Conservation (phyloP, 2,113 vertebrate species). For the Naja naja region DNA sequence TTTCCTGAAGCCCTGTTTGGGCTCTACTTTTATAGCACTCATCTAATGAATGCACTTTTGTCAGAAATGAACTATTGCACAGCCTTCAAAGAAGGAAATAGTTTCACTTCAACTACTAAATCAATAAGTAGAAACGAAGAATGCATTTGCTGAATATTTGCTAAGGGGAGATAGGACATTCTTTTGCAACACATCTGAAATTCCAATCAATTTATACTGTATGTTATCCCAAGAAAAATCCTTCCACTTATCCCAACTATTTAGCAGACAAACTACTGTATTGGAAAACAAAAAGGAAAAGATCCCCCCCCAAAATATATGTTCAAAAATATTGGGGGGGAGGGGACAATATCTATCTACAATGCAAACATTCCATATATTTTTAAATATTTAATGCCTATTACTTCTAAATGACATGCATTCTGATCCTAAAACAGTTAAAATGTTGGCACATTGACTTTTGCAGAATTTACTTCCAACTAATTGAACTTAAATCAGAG, state of each 20-base stretch:
- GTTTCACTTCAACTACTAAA: not conserved
- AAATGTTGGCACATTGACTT: constrained; percentile 2
- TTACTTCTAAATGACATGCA: not conserved
- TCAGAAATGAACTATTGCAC: not conserved
- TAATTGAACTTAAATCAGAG: constrained; percentile 5
- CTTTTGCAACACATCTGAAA: not conserved
- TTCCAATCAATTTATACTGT: not conserved
- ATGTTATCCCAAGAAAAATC: not conserved
- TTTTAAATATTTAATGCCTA: not conserved
- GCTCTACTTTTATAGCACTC: not conserved
- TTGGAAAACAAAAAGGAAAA: not conserved
- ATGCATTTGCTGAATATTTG: not conserved
- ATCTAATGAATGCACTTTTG: not conserved
- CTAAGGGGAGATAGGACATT: not conserved
- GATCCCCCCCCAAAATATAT: too few relatives aligned
- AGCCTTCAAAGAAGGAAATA: not conserved
- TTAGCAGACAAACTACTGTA: not conserved
- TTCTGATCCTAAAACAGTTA: not conserved
- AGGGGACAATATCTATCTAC: not conserved
- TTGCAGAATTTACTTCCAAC: not conserved
- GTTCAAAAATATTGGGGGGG: not conserved
- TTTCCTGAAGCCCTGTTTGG: not conserved
- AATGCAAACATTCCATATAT: not conserved
- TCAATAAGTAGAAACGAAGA: not conserved
- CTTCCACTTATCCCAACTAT: not conserved